Evolutionary conservation across 2,797 vertebrate genomes (phyloP).

Genomic region (Lacerta bilineata): DNA sequence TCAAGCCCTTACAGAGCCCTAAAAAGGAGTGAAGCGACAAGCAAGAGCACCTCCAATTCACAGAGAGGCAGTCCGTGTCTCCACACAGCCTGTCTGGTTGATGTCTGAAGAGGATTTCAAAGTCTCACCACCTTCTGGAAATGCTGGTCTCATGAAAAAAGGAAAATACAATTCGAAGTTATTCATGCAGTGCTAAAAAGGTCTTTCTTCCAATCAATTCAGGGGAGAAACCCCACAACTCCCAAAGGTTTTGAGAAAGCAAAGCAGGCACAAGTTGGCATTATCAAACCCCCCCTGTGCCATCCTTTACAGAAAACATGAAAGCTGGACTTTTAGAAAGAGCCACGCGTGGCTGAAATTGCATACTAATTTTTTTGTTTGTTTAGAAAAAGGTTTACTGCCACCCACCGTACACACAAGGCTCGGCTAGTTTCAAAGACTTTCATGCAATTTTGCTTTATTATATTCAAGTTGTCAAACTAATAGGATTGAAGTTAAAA

Average conservation of each 20-base stretch:
- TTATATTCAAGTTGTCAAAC: slow-evolving; percentile 67
- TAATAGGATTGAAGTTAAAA: slow-evolving; percentile 60
- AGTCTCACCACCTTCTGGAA: slow-evolving; percentile 4
- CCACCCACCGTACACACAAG: slow-evolving; percentile 1
- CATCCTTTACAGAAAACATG: slow-evolving; percentile 22
- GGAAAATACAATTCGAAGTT: slow-evolving; percentile 7
- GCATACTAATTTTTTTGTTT: neutral
- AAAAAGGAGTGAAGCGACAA: neutral
- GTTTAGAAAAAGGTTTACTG: slow-evolving; percentile 15
- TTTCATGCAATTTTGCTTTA: slow-evolving; percentile 67
- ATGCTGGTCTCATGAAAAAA: neutral
- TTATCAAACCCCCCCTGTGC: slow-evolving; percentile 16
- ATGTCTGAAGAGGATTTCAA: slow-evolving; percentile 15
- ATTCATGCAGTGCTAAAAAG: slow-evolving; percentile 28
- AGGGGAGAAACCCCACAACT: neutral
- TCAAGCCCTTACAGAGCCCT: neutral
- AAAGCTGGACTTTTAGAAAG: slow-evolving; percentile 23
- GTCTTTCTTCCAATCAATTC: slow-evolving; percentile 1
- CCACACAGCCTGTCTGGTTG: neutral
- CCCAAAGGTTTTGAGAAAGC: slow-evolving; percentile 27
- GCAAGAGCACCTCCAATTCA: neutral
- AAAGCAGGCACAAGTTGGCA: slow-evolving; percentile 42
- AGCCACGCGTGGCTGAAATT: neutral
- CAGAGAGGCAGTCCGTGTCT: neutral
- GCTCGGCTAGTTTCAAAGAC: slow-evolving; percentile 25